phyloP scores from a whole-genome alignment of 2,797 vertebrate species.

The Diceros bicornis region DNA sequence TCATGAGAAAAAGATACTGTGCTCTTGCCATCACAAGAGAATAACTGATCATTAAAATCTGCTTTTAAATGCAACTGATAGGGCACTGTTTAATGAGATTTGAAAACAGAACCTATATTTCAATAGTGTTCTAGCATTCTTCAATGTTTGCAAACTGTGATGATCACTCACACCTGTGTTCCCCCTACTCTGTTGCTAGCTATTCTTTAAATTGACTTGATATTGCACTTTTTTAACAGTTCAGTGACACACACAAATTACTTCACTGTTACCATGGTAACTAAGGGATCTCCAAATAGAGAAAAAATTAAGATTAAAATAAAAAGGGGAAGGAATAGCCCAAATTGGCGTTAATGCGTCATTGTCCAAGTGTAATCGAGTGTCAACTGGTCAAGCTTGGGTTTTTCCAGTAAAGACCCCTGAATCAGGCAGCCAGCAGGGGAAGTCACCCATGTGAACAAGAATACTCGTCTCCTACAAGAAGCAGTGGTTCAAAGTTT shows the following conservation, averaged over 20 bases:
- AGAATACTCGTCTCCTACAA: neutral
- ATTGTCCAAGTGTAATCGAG: neutral
- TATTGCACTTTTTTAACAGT: conserved; percentile 55
- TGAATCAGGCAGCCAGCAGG: neutral
- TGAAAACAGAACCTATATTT: conserved; percentile 62
- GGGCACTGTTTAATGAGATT: conserved; percentile 55
- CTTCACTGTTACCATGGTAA: conserved; percentile 68
- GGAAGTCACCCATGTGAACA: fast-evolving
- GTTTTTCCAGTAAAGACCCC: neutral
- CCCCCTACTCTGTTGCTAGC: conserved; percentile 72
- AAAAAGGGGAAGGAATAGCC: conserved; percentile 3
- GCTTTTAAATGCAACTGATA: neutral
- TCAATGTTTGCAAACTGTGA: conserved; percentile 1
- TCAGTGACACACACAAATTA: conserved; percentile 60
- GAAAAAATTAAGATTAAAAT: conserved; percentile 61
- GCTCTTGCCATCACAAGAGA: neutral
- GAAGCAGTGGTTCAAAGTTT: conserved; percentile 70
- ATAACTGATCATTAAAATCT: conserved; percentile 45
- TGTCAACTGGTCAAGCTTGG: neutral
- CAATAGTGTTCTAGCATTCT: neutral
- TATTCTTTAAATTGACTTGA: conserved; percentile 49
- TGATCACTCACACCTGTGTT: neutral
- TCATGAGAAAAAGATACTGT: neutral
- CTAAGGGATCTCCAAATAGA: conserved; percentile 66
- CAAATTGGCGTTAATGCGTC: conserved; percentile 52